phyloP scores from a whole-genome alignment of 1,140 invertebrate genomes.

The Leptestheria dahalacensis region DNA sequence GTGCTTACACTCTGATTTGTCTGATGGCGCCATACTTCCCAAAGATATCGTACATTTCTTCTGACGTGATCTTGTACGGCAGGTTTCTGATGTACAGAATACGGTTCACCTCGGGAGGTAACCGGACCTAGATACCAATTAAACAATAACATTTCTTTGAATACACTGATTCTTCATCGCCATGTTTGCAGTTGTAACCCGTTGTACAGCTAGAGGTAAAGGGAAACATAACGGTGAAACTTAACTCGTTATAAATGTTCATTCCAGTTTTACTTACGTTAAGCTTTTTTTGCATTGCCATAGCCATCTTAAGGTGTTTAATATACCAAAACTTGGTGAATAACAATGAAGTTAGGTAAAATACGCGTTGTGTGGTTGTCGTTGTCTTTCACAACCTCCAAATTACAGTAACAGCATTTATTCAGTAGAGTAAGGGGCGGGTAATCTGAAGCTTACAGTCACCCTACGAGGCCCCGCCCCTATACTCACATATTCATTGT shows the following conservation, averaged over 20 bases:
- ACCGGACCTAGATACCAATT: constrained; percentile 55
- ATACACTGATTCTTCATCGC: background rate
- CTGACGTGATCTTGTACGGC: constrained; percentile 98
- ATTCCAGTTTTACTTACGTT: constrained; percentile 3
- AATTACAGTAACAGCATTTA: too few species aligned
- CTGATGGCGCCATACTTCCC: constrained; percentile 98
- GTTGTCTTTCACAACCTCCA: too few species aligned
- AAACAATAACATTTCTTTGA: background rate
- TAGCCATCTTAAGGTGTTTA: constrained; percentile 10
- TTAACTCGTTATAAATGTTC: too few species aligned
- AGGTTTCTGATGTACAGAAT: constrained; percentile 94
- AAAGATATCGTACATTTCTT: constrained; percentile 99
- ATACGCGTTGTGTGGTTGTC: too few species aligned
- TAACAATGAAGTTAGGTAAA: background rate
- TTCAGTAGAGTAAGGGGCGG: too few species aligned
- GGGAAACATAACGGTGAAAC: too few species aligned
- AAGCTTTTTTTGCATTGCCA: constrained; percentile 17
- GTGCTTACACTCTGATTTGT: constrained; percentile 91
- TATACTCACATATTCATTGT: too few species aligned
- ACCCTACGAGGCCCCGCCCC: too few species aligned
- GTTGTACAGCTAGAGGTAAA: background rate
- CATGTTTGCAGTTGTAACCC: background rate
- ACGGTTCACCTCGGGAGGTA: constrained; percentile 96
- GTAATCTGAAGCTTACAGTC: too few species aligned
- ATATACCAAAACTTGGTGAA: background rate